Conservation (phyloP, 2,797 vertebrate genomes). For the Squalus acanthias region DNA sequence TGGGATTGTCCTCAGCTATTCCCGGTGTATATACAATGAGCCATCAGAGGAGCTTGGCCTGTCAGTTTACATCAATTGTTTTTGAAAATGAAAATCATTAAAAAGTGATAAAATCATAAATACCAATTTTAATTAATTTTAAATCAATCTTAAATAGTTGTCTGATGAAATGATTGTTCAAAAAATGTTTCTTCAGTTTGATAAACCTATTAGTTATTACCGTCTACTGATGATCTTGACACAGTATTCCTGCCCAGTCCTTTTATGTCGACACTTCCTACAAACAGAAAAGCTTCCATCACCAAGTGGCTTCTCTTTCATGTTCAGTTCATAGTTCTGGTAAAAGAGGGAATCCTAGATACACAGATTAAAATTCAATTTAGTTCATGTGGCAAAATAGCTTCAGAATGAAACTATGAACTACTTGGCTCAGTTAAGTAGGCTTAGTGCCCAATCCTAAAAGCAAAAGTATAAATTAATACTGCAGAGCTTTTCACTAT, state of each 20-base stretch:
- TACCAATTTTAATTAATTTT: neutral
- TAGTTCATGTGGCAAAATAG: neutral
- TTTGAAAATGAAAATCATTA: neutral
- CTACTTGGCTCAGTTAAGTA: neutral
- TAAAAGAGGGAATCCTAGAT: constrained; percentile 31
- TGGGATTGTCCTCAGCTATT: neutral
- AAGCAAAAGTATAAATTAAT: neutral
- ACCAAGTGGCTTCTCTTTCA: constrained; percentile 33
- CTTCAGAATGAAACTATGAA: neutral
- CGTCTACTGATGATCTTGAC: constrained; percentile 33
- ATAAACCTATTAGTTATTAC: neutral
- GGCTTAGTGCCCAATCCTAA: neutral
- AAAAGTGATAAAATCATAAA: neutral
- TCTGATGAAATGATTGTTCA: neutral
- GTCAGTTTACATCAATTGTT: neutral
- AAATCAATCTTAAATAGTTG: neutral
- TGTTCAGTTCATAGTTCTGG: constrained; percentile 30
- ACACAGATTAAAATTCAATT: constrained; percentile 16
- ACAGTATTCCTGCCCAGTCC: constrained; percentile 31
- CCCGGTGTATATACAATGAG: neutral
- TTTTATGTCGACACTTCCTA: constrained; percentile 30
- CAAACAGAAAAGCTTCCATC: constrained; percentile 37
- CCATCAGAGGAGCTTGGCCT: neutral
- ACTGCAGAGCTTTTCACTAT: neutral
- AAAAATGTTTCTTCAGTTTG: neutral